Evolutionary conservation across 2,888 invertebrate genomes (phyloP), one percentile per base, ranked within the genome.

Genomic region (Zaprionus bogoriensis): DNA sequence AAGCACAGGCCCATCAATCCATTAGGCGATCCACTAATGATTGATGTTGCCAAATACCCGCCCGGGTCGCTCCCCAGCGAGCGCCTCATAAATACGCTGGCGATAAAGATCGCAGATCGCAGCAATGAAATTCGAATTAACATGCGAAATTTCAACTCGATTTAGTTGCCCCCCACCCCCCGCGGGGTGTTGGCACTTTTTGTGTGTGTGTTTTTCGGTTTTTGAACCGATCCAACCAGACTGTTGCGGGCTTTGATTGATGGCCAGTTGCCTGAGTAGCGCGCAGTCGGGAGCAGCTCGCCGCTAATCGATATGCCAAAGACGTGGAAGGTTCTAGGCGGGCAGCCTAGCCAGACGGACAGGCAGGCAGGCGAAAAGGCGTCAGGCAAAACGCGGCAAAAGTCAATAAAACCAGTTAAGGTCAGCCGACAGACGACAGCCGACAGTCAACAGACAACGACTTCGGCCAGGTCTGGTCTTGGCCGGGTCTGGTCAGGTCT

Each of bases 401-500:
- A 86, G 84, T 86, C 84, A 86, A 83, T 83, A 83, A 83, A 86
- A 86, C 77, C 83, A 77, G 83, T 86, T 86, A 86, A 83, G 86
- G 86, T 83, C 83, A 83, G 63, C 39, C 6, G 12, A 44, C 20
- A 20, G 36, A 9, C 36, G 36, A 25, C 14, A 14, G 14, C 2
- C 12, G 4, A 46, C 12, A n/a, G n/a, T 9, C 36, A 45, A 25
- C 14, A 14, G 14, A 7, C 12, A 4, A 46, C 12, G 4, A 25
- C 25, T 22, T 20, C 19, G 41, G 73, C 32, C 50, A 47, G 30
- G 69, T 53, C 53, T 47, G 52, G 55, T 53, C 66, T 62, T 36
- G 27, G 58, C 41, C 36, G 52, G 41, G n/a, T 36, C 36, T 47
- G 48, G 54, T 28, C 47, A 42, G 30, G 41, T 23, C 41, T 30